These are phyloP conservation scores for Poeciliopsis infans DNA, from an alignment of 2,797 vertebrate genomes.

Conservation along the genomic window DNA sequence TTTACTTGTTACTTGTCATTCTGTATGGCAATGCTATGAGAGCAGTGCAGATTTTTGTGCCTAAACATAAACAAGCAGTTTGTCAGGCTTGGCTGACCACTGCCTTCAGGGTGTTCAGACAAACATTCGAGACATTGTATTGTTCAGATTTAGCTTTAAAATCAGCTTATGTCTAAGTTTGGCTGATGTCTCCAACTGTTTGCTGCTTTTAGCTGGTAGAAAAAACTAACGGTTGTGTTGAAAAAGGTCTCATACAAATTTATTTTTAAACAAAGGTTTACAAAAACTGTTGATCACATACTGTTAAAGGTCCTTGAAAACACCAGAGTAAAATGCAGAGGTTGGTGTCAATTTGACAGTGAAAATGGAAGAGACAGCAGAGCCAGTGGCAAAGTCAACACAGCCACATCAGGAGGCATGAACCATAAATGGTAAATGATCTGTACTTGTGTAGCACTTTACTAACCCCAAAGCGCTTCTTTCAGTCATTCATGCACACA, in stretches of 20 bases:
- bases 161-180: not conserved
- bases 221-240: not conserved
- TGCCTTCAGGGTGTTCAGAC: slow-evolving; percentile 4
- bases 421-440: slow-evolving; percentile 22
- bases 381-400: slow-evolving; percentile 68
- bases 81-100: not conserved
- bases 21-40: not conserved
- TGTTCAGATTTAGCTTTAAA: not conserved
- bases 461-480: too few relatives aligned
- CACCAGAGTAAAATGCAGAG: slow-evolving; percentile 20
- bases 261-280: not conserved
- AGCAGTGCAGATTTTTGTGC: not conserved
- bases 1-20: slow-evolving; percentile 2
- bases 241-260: not conserved
- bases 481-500: too few relatives aligned
- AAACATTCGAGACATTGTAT: not conserved
- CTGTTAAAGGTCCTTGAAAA: slow-evolving; percentile 34
- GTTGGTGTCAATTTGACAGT: slow-evolving; percentile 28
- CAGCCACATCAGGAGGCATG: slow-evolving; percentile 65
- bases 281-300: slow-evolving; percentile 20
- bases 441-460: too few relatives aligned
- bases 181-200: accelerated
- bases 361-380: slow-evolving; percentile 42
- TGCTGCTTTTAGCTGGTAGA: not conserved
- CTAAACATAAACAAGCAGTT: not conserved